phyloP scores from a whole-genome alignment of 2,888 invertebrate genomes.

The Orthosia cruda region DNA sequence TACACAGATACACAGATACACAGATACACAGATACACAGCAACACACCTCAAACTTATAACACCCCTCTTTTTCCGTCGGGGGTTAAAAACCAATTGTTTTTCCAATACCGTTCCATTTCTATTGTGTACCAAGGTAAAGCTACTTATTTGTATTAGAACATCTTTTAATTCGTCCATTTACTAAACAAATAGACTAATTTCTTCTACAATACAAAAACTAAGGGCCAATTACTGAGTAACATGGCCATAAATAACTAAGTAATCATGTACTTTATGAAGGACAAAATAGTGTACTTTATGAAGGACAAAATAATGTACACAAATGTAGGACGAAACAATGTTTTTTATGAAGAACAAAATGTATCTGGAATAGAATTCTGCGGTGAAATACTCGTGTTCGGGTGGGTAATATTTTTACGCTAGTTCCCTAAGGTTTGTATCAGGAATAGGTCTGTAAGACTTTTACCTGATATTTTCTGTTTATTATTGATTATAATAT shows the following conservation, averaged over 20 bases:
- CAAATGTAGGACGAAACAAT: constrained; percentile 15
- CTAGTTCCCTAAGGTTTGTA: constrained; percentile 11
- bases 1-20: no score
- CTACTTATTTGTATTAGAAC: constrained; percentile 36
- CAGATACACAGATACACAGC: no score
- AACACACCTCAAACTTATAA: no score
- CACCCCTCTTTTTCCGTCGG: no score
- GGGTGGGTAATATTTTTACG: constrained; percentile 9
- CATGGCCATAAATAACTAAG: constrained; percentile 6
- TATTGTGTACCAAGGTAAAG: constrained; percentile 13
- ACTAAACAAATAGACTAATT: constrained; percentile 25
- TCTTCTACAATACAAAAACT: constrained; percentile 32
- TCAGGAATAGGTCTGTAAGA: neutral
- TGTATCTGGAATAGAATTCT: constrained; percentile 26
- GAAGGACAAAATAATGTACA: constrained; percentile 17
- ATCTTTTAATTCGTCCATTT: constrained; percentile 34
- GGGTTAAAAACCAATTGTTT: constrained; percentile 42
- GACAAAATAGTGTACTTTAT: constrained; percentile 23
- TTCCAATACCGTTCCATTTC: constrained; percentile 1
- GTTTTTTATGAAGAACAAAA: constrained; percentile 33
- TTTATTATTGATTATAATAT: neutral
- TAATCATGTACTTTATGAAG: neutral
- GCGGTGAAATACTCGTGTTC: constrained; percentile 16
- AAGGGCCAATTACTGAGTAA: constrained; percentile 26
- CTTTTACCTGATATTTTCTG: constrained; percentile 5